A percentile compares a stretch with the other conserved stretches of the same genome.
These are phyloP conservation scores for Sipha maydis DNA, from an alignment of 2,888 invertebrate species.

Conservation along the genomic window DNA sequence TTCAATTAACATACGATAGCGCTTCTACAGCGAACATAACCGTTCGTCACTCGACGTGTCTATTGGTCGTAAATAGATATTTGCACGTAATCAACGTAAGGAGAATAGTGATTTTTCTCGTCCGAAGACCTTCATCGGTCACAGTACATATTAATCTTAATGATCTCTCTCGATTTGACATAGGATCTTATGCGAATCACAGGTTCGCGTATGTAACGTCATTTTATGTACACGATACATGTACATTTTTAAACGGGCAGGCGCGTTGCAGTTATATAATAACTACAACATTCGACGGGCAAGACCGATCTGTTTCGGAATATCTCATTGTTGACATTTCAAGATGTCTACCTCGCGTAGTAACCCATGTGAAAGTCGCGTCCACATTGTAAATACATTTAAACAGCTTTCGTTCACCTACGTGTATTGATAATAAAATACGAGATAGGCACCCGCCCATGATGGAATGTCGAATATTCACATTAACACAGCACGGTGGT, in stretches of 20 bases:
- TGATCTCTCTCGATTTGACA: neutral
- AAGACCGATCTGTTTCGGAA: too few species aligned
- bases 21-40: neutral
- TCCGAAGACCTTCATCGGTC: neutral
- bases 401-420: too few species aligned
- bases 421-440: too few species aligned
- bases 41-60: neutral
- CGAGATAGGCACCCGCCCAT: too few species aligned
- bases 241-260: neutral
- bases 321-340: too few species aligned
- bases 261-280: neutral
- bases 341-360: too few species aligned
- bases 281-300: too few species aligned
- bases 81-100: neutral
- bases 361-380: too few species aligned
- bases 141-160: neutral
- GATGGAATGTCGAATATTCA: too few species aligned
- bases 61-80: constrained; percentile 25
- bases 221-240: neutral
- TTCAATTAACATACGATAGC: neutral
- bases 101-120: neutral
- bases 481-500: too few species aligned
- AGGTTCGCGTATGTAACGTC: neutral
- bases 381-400: too few species aligned
- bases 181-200: neutral